phyloP scores from a whole-genome alignment of 2,888 invertebrate species.

The Pollenia labialis region DNA sequence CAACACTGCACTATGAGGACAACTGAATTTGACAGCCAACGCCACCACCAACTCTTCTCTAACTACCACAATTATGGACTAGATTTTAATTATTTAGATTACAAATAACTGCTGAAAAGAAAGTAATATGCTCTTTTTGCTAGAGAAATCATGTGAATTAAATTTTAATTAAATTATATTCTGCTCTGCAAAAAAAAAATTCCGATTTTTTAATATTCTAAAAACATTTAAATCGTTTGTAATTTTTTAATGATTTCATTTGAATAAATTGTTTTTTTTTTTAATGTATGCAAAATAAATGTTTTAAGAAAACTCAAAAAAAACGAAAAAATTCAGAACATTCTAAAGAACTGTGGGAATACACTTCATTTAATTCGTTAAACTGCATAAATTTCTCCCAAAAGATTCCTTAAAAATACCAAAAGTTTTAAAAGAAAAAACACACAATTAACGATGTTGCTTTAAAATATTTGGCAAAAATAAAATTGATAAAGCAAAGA shows the following conservation, averaged over 20 bases:
- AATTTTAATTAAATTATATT: slow-evolving; percentile 60
- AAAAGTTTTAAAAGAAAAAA: slow-evolving; percentile 27
- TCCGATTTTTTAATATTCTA: not conserved
- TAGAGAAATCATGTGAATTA: slow-evolving; percentile 66
- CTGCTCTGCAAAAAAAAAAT: slow-evolving; percentile 1
- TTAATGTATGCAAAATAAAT: slow-evolving; percentile 47
- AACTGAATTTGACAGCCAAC: slow-evolving; percentile 63
- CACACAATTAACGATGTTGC: slow-evolving; percentile 45
- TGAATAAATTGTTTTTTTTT: not conserved
- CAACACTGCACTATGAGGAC: slow-evolving; percentile 32
- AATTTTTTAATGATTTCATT: not conserved
- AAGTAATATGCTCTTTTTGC: slow-evolving; percentile 50
- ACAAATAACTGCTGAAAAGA: not conserved
- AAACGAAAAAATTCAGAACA: slow-evolving; percentile 44
- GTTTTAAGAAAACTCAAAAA: slow-evolving; percentile 34
- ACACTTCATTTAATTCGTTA: slow-evolving; percentile 58
- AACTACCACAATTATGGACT: slow-evolving; percentile 45
- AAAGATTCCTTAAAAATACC: slow-evolving; percentile 54
- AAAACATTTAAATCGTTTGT: not conserved
- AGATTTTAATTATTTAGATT: slow-evolving; percentile 70
- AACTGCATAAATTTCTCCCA: slow-evolving; percentile 41
- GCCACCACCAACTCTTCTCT: slow-evolving; percentile 2
- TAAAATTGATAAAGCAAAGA: not conserved
- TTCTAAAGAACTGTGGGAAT: slow-evolving; percentile 58
- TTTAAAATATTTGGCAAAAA: slow-evolving; percentile 29